These are phyloP conservation scores for Bombus pascuorum DNA, from an alignment of 1,140 invertebrate species.

Conservation along the genomic window DNA sequence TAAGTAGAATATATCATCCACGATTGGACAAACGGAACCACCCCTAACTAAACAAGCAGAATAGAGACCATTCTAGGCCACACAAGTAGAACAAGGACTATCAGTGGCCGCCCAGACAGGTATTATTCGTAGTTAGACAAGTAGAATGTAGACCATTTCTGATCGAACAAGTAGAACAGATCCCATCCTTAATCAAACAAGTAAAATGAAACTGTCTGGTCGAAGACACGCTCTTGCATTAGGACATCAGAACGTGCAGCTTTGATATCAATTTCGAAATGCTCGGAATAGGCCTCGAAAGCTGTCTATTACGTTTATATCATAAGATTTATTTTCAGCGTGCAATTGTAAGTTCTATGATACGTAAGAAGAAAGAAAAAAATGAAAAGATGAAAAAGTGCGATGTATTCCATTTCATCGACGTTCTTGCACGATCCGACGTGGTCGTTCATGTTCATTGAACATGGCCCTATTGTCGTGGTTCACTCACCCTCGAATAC, in stretches of 20 bases:
- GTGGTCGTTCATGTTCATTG: slow-evolving; percentile 37
- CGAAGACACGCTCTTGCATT: too few relatives aligned
- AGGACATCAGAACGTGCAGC: not conserved
- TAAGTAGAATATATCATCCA: not conserved
- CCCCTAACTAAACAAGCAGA: not conserved
- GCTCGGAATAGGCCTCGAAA: too few relatives aligned
- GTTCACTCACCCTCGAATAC: slow-evolving; percentile 50
- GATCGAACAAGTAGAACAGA: not conserved
- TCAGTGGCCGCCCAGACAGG: not conserved
- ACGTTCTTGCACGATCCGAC: not conserved
- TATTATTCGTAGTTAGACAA: not conserved
- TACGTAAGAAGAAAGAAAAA: not conserved
- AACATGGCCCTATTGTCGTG: slow-evolving; percentile 56
- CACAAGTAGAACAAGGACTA: not conserved
- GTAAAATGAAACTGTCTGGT: not conserved
- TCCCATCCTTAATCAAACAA: not conserved
- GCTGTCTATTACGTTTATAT: too few relatives aligned
- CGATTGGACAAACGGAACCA: not conserved
- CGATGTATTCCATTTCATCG: slow-evolving; percentile 27
- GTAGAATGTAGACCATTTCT: not conserved
- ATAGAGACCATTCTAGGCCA: not conserved
- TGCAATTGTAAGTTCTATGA: not conserved
- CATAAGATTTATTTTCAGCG: not conserved
- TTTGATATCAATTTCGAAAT: not conserved
- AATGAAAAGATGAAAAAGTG: not conserved